Percentiles rank a stretch among this genome's conserved stretches.
These are phyloP conservation scores for Clarias macrocephalus DNA, from an alignment of 2,113 vertebrate genomes.

Conservation along the genomic window DNA sequence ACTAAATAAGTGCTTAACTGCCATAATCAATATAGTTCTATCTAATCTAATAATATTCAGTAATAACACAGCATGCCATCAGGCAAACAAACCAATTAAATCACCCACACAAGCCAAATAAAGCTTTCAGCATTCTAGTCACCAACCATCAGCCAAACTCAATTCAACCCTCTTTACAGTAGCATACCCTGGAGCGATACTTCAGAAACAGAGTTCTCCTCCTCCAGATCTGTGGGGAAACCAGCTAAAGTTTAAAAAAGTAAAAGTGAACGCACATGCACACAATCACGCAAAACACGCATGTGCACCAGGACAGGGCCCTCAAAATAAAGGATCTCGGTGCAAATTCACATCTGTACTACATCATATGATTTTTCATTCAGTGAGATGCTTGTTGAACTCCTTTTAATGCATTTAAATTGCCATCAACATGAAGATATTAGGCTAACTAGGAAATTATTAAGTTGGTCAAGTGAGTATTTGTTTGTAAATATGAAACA, in stretches of 20 bases:
- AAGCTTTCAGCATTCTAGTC: slow-evolving; percentile 1
- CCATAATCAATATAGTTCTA: neutral
- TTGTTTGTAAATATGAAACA: neutral
- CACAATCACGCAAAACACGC: neutral
- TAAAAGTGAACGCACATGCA: neutral
- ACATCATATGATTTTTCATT: neutral
- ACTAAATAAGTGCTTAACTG: neutral
- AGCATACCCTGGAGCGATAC: slow-evolving; percentile 77
- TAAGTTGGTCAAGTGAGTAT: neutral
- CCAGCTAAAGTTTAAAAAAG: slow-evolving; percentile 28
- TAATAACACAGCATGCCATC: neutral
- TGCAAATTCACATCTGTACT: neutral
- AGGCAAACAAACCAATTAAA: slow-evolving; percentile 23
- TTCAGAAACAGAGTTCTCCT: slow-evolving; percentile 75
- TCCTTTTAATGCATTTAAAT: neutral
- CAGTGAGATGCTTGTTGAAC: neutral
- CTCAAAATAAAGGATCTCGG: neutral
- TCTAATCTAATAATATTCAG: neutral
- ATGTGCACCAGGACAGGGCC: neutral
- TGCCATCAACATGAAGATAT: neutral
- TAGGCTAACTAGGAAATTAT: neutral
- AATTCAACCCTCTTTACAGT: slow-evolving; percentile 67
- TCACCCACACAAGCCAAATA: slow-evolving; percentile 17
- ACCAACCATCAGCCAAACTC: slow-evolving; percentile 20
- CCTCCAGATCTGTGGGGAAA: slow-evolving; percentile 74